phyloP scores from a whole-genome alignment of 2,797 vertebrate genomes.

The Sternotherus odoratus region DNA sequence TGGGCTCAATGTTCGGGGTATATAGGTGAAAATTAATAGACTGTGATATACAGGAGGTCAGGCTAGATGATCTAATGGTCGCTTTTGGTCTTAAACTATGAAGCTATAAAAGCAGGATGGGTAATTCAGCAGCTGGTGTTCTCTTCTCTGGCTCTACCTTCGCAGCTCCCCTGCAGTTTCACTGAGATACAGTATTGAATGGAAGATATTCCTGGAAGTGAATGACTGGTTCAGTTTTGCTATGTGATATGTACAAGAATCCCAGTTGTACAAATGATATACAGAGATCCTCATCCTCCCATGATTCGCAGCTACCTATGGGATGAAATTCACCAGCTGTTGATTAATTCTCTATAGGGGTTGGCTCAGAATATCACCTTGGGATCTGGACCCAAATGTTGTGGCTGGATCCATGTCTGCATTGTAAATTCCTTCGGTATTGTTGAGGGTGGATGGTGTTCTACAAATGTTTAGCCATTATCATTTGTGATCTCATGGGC shows the following conservation, averaged over 20 bases:
- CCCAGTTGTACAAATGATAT: background rate
- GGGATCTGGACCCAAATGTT: background rate
- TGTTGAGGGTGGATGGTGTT: background rate
- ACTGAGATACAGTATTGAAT: background rate
- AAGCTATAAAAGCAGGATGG: background rate
- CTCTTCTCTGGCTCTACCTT: background rate
- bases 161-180: background rate
- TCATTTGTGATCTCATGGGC: background rate
- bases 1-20: background rate
- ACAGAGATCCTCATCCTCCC: background rate
- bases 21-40: background rate
- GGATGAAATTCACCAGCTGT: background rate
- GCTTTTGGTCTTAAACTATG: background rate
- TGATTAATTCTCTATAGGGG: background rate
- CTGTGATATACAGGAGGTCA: background rate
- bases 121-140: background rate
- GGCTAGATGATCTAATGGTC: background rate
- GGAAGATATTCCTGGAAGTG: background rate
- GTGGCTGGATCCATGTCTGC: background rate
- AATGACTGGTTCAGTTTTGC: background rate
- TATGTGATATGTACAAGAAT: background rate
- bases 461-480: background rate
- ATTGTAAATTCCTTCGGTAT: background rate
- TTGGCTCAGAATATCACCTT: background rate
- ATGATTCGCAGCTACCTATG: background rate